Percentiles rank a stretch among this genome's conserved stretches.
phyloP scores from a whole-genome alignment of 2,113 vertebrate species.

The Nymphicus hollandicus region DNA sequence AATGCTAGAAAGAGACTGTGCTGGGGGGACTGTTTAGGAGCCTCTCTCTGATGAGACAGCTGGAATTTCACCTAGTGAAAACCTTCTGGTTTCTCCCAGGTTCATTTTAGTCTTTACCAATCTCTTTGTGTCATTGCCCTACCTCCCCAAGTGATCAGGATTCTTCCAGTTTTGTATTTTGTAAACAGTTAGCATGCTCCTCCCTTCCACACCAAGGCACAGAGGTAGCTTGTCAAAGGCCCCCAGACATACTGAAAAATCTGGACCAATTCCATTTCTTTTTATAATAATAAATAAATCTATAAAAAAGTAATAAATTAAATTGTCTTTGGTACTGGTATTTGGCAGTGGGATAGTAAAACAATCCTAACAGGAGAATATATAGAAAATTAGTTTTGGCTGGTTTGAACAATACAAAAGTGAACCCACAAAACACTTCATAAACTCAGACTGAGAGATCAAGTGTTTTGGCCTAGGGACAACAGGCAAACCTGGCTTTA shows the following conservation, averaged over 20 bases:
- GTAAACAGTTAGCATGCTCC: neutral
- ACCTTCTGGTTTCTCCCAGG: neutral
- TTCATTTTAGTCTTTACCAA: neutral
- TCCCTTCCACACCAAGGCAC: neutral
- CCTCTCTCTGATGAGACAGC: neutral
- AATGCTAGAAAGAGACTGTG: no score
- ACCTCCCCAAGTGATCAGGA: neutral
- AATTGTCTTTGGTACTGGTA: neutral
- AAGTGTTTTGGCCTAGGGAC: neutral
- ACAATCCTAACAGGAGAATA: neutral
- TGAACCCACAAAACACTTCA: neutral
- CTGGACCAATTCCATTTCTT: neutral
- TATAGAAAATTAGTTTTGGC: neutral
- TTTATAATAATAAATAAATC: neutral
- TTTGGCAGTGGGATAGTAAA: neutral
- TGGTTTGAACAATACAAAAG: neutral
- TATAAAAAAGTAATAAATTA: neutral
- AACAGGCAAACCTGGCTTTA: neutral
- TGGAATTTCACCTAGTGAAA: neutral
- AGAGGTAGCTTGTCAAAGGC: neutral
- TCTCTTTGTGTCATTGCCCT: neutral
- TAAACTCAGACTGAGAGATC: neutral
- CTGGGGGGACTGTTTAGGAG: neutral
- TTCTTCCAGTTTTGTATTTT: neutral
- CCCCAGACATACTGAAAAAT: neutral